A percentile compares a stretch with the other conserved stretches of the same genome.
Conservation (phyloP, 2,113 vertebrate species). For the Prunella fulvescens region DNA sequence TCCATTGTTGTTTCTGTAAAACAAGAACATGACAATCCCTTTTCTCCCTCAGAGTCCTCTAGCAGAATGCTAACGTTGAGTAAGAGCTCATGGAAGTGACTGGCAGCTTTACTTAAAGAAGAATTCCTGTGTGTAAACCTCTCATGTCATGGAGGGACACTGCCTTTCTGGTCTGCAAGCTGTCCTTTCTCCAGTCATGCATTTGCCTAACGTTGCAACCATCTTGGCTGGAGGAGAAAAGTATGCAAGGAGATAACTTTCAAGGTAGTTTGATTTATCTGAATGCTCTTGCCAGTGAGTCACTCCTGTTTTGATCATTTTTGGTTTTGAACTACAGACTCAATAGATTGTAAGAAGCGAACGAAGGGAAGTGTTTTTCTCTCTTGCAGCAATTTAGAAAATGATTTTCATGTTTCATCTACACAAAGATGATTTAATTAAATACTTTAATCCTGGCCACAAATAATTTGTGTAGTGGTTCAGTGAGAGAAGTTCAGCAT, state of each 20-base stretch:
- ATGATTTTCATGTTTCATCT: slow-evolving; percentile 45
- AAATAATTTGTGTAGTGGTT: slow-evolving; percentile 43
- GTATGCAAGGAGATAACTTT: background rate
- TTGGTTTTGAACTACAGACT: slow-evolving; percentile 14
- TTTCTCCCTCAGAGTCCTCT: background rate
- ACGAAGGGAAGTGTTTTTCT: background rate
- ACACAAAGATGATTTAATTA: slow-evolving; percentile 58
- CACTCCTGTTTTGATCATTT: slow-evolving; percentile 38
- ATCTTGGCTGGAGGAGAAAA: background rate
- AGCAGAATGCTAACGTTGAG: background rate
- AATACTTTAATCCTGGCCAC: slow-evolving; percentile 60
- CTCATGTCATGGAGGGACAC: background rate
- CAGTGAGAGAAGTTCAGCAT: background rate
- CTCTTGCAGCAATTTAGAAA: slow-evolving; percentile 14
- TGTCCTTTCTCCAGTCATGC: background rate
- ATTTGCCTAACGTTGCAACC: background rate
- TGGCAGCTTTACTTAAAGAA: background rate
- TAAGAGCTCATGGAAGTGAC: background rate
- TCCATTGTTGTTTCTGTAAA: background rate
- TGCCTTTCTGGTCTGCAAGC: background rate
- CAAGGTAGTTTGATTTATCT: background rate
- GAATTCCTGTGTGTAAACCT: background rate
- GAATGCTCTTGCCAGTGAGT: slow-evolving; percentile 31
- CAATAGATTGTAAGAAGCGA: slow-evolving; percentile 24
- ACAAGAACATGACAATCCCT: background rate